A percentile compares a stretch with the other conserved stretches of the same genome.
Evolutionary conservation across 2,113 vertebrate species (phyloP).

Genomic region (Meriones unguiculatus): DNA sequence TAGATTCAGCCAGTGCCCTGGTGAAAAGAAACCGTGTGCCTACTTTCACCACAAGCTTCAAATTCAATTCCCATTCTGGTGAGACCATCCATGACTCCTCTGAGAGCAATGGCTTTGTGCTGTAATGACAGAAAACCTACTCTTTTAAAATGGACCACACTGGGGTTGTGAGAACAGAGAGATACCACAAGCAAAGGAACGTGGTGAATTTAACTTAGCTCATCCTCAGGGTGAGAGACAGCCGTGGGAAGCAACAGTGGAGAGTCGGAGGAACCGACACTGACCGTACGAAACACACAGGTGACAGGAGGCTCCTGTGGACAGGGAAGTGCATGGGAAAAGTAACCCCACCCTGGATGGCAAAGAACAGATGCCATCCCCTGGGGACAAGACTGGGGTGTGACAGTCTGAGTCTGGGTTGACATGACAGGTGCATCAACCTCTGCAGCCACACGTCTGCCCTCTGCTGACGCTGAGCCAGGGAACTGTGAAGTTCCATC

Average conservation of each 20-base stretch:
- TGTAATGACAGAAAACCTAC: neutral
- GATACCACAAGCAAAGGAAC: neutral
- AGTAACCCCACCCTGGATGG: neutral
- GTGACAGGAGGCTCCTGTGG: neutral
- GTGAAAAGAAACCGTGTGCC: fast-evolving
- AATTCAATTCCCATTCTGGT: no score
- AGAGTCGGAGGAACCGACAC: neutral
- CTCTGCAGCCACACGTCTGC: neutral
- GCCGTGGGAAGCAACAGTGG: neutral
- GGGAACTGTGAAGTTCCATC: neutral
- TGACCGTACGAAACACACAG: neutral
- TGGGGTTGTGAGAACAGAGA: neutral
- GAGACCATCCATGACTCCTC: neutral
- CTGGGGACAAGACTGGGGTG: neutral
- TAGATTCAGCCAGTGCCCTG: neutral
- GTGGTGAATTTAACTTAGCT: neutral
- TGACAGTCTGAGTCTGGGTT: neutral
- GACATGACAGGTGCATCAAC: neutral
- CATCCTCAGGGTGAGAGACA: neutral
- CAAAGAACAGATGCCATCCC: neutral
- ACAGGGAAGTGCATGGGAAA: neutral
- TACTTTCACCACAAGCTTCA: no score
- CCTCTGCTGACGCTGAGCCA: neutral
- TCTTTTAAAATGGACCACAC: neutral
- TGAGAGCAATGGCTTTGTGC: no score